These are phyloP conservation scores for Zosterops pallidus DNA, from an alignment of 2,113 vertebrate genomes.

Conservation along the genomic window DNA sequence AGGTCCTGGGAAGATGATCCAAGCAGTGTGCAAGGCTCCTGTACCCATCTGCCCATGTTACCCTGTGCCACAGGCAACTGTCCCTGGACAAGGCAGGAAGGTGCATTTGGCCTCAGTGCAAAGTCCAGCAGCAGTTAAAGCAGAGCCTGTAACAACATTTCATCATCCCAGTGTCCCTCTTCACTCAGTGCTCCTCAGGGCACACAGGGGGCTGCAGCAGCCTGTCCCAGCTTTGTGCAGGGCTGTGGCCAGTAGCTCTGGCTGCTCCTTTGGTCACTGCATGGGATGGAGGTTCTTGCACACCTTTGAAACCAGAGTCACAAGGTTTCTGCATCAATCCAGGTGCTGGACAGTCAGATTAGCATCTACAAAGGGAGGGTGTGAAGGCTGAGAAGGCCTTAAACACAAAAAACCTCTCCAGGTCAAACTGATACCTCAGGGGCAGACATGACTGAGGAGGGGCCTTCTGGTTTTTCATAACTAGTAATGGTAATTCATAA, in stretches of 20 bases:
- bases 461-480: neutral
- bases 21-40: neutral
- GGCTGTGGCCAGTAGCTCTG: neutral
- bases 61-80: neutral
- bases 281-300: neutral
- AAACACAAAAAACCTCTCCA: neutral
- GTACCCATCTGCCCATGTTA: accelerated
- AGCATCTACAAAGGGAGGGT: neutral
- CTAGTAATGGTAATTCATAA: neutral
- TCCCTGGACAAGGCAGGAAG: neutral
- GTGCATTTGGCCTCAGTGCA: neutral
- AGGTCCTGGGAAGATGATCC: neutral
- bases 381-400: neutral
- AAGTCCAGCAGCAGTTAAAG: neutral
- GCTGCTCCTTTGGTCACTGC: neutral
- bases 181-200: neutral
- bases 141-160: neutral
- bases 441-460: neutral
- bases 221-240: neutral
- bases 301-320: neutral
- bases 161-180: neutral
- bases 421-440: neutral
- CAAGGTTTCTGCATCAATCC: neutral
- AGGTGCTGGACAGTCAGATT: neutral
- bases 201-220: neutral